Conservation (phyloP, 2,797 vertebrate genomes). For the Pangasius macronema region DNA sequence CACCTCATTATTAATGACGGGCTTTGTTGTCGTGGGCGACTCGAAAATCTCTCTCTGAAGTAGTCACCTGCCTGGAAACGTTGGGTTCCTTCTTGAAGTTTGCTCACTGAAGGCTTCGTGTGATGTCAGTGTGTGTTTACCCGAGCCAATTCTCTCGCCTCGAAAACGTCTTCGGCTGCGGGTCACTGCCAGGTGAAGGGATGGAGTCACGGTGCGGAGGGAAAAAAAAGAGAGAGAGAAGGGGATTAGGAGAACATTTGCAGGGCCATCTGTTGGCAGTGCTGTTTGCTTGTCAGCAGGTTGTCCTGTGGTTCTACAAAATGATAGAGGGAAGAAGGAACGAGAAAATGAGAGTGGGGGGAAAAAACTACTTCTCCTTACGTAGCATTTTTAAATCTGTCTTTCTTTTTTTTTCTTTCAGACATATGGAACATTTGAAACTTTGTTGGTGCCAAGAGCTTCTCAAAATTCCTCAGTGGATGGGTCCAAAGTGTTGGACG, state of each 20-base stretch:
- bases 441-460: not conserved
- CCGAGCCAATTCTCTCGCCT: not conserved
- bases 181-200: constrained; percentile 42
- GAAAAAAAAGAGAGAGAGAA: not conserved
- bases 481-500: constrained; percentile 2
- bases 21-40: not conserved
- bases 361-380: not conserved
- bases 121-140: constrained; percentile 25
- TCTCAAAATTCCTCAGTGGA: constrained; percentile 1
- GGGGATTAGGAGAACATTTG: constrained; percentile 12
- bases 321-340: not conserved
- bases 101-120: constrained; percentile 20
- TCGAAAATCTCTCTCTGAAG: not conserved
- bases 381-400: constrained; percentile 3
- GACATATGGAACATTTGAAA: constrained; percentile 2
- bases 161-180: constrained; percentile 5
- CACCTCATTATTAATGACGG: not conserved
- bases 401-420: constrained; percentile 24
- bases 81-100: constrained; percentile 24
- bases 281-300: constrained; percentile 31
- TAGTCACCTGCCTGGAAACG: not conserved
- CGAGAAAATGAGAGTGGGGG: not conserved
- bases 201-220: not conserved
- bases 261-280: constrained; percentile 22
- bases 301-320: constrained; percentile 10